phyloP scores from a whole-genome alignment of 2,113 vertebrate species.

The Ceratotherium simum region DNA sequence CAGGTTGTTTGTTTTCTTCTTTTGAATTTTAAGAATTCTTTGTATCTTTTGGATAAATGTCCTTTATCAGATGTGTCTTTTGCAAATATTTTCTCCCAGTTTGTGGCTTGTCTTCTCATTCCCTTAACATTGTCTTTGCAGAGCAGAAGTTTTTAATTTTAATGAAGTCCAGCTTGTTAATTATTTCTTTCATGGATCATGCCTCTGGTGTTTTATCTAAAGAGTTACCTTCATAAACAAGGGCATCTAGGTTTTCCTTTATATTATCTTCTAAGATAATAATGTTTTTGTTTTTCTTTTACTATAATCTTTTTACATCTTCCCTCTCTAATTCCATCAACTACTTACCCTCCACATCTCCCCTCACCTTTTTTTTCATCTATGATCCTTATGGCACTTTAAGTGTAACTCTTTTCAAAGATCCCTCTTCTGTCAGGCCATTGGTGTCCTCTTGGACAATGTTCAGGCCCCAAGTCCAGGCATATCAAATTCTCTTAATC shows the following conservation, averaged over 20 bases:
- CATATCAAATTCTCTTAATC: no score
- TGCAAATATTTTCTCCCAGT: no score
- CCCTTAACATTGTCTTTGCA: no score
- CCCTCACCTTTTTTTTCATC: no score
- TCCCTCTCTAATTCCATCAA: not conserved
- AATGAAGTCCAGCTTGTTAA: no score
- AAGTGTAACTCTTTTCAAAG: not conserved
- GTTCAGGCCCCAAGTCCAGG: not conserved
- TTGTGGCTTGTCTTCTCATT: no score
- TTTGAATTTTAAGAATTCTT: no score
- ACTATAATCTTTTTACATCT: not conserved
- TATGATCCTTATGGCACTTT: not conserved
- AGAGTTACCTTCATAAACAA: not conserved
- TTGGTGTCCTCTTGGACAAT: not conserved
- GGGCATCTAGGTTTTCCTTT: not conserved
- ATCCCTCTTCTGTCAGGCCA: not conserved
- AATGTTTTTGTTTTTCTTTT: not conserved
- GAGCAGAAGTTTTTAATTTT: no score
- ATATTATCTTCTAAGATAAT: not conserved
- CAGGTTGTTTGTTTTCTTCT: no score
- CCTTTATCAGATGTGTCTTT: no score
- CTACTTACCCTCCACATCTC: not conserved
- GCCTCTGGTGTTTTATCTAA: not conserved
- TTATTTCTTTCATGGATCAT: not conserved
- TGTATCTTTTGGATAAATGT: no score